Evolutionary conservation across 2,888 invertebrate species (phyloP).

Genomic region (Muschampia plurimacula): DNA sequence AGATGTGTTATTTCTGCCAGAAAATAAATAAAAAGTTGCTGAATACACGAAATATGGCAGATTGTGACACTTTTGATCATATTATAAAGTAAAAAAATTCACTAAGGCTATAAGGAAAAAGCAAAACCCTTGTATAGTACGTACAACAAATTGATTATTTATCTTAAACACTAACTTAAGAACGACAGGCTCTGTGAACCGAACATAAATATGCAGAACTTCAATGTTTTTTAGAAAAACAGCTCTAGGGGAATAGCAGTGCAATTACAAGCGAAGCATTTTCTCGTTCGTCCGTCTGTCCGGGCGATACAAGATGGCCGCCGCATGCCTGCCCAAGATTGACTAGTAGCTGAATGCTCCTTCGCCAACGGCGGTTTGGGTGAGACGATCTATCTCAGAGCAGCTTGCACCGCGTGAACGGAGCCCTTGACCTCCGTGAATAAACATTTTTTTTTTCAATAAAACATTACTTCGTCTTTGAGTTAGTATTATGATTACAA

Average conservation of each 20-base stretch:
- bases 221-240: slow-evolving; percentile 71
- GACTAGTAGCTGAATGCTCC: slow-evolving; percentile 80
- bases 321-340: slow-evolving; percentile 80
- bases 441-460: slow-evolving; percentile 77
- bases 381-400: slow-evolving; percentile 68
- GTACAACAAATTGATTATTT: slow-evolving; percentile 3
- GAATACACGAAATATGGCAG: too few species aligned
- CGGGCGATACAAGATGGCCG: slow-evolving; percentile 68
- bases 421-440: slow-evolving; percentile 69
- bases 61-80: neutral
- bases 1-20: neutral
- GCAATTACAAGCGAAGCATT: slow-evolving; percentile 79
- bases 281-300: slow-evolving; percentile 72
- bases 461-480: slow-evolving; percentile 60
- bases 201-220: slow-evolving; percentile 34
- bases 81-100: neutral
- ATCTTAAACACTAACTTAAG: slow-evolving; percentile 2
- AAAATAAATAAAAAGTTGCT: neutral
- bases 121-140: neutral
- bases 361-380: slow-evolving; percentile 78
- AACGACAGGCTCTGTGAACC: slow-evolving; percentile 14
- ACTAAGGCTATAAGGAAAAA: neutral
- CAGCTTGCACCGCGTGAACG: slow-evolving; percentile 70
- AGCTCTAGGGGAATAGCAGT: slow-evolving; percentile 71
- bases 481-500: neutral